Evolutionary conservation across 2,888 invertebrate genomes (phyloP).

Genomic region (Drymonia ruficornis): DNA sequence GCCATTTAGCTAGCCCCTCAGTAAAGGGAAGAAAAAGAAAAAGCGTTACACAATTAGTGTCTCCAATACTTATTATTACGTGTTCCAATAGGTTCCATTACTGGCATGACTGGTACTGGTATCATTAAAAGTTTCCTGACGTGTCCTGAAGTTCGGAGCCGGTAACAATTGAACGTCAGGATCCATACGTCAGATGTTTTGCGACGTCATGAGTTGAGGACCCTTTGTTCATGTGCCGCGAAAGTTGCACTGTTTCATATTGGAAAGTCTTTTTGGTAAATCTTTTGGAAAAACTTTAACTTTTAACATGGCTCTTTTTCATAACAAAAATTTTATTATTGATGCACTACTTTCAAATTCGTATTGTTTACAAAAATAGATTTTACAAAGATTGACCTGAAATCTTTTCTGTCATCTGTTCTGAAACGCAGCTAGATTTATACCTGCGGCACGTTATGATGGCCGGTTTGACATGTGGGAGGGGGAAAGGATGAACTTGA

Average conservation of each 20-base stretch:
- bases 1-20: too few species aligned
- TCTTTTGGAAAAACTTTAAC: too few species aligned
- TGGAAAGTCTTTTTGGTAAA: not conserved
- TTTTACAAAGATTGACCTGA: too few species aligned
- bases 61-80: not conserved
- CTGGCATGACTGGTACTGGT: not conserved
- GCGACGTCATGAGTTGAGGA: not conserved
- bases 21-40: not conserved
- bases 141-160: not conserved
- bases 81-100: not conserved
- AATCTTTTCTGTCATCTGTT: too few species aligned
- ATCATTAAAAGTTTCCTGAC: conserved; percentile 4
- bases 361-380: too few species aligned
- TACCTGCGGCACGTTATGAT: too few species aligned
- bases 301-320: too few species aligned
- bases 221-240: not conserved
- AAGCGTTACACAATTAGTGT: not conserved
- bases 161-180: conserved; percentile 4
- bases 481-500: too few species aligned
- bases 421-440: too few species aligned
- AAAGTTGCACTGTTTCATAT: not conserved
- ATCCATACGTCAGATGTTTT: not conserved
- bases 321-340: too few species aligned
- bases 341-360: too few species aligned
- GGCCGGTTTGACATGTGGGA: too few species aligned